A percentile compares a stretch with the other conserved stretches of the same genome.
Conservation (phyloP, 2,797 vertebrate genomes). For the Chrysolophus pictus region DNA sequence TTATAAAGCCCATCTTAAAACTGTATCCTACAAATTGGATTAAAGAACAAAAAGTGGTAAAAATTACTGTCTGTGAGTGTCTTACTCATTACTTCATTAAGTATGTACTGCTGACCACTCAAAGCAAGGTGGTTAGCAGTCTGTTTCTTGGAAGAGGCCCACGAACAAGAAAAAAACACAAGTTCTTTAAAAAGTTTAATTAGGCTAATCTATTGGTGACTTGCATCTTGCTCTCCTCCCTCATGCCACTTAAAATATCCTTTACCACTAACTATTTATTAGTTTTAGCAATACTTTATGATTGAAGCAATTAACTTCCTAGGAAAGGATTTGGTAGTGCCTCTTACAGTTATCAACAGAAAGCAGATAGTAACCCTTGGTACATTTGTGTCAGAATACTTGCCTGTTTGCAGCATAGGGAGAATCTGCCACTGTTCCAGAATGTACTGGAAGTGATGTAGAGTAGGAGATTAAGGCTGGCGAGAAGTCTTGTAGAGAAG, state of each 20-base stretch:
- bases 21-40: neutral
- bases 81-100: neutral
- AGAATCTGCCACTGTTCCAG: slow-evolving; percentile 78
- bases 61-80: neutral
- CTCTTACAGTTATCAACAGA: accelerated
- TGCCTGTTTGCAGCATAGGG: slow-evolving; percentile 84
- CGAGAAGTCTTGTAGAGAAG: slow-evolving; percentile 90
- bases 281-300: neutral
- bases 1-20: neutral
- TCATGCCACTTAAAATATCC: neutral
- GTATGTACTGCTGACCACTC: neutral
- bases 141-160: neutral
- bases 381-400: slow-evolving; percentile 4
- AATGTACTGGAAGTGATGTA: slow-evolving; percentile 70
- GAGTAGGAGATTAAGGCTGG: slow-evolving; percentile 84
- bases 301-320: neutral
- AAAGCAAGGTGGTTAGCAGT: accelerated
- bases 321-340: neutral
- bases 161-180: neutral
- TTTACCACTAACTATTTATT: neutral
- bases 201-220: neutral
- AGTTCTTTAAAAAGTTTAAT: neutral
- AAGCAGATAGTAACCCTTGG: accelerated
- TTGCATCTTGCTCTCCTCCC: neutral
- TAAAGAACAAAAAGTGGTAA: neutral